These are phyloP conservation scores for Halcyon badia DNA, from an alignment of 2,797 vertebrate species.

Conservation along the genomic window DNA sequence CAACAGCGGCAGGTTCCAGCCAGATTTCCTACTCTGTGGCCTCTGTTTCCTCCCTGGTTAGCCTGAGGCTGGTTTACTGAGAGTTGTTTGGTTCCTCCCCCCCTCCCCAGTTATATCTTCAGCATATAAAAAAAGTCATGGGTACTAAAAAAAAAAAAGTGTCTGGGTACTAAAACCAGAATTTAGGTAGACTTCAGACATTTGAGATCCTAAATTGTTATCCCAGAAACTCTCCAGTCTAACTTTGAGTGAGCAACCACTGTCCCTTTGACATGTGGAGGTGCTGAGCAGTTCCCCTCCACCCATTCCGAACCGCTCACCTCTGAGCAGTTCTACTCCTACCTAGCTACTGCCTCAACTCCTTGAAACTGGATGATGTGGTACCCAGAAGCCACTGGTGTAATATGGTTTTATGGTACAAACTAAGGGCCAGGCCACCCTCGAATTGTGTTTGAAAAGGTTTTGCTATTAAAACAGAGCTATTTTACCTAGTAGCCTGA, in stretches of 20 bases:
- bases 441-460: not conserved
- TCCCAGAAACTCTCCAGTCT: not conserved
- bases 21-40: conserved; percentile 41
- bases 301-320: not conserved
- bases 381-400: not conserved
- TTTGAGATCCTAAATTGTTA: not conserved
- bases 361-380: not conserved
- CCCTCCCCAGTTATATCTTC: not conserved
- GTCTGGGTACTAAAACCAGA: not conserved
- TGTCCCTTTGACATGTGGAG: not conserved
- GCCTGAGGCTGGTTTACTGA: not conserved
- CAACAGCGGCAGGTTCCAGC: not conserved
- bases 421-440: not conserved
- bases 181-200: not conserved
- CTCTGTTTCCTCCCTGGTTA: conserved; percentile 23
- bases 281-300: not conserved
- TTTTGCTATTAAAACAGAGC: not conserved
- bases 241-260: not conserved
- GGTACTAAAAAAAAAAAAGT: no score
- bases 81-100: not conserved
- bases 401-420: not conserved
- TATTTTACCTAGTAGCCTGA: not conserved
- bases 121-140: not conserved
- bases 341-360: not conserved
- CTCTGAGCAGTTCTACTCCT: not conserved